Evolutionary conservation across 2,797 vertebrate genomes (phyloP).

Genomic region (Anabacerthia variegaticeps): DNA sequence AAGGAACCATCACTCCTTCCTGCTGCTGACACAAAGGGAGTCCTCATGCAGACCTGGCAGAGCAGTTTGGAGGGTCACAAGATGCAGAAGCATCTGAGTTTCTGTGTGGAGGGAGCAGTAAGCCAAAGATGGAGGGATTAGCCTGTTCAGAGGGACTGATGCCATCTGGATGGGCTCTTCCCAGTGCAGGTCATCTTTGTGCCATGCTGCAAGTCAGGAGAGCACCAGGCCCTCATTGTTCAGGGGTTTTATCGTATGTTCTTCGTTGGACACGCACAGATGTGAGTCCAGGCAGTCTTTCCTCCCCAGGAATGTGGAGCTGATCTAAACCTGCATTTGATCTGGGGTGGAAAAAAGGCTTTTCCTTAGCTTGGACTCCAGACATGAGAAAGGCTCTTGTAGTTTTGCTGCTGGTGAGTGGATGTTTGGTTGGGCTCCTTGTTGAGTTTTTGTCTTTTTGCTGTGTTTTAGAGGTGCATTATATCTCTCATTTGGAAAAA

Average conservation of each 20-base stretch:
- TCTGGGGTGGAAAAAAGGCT: neutral
- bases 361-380: neutral
- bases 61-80: accelerated
- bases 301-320: neutral
- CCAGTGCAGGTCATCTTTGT: neutral
- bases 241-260: neutral
- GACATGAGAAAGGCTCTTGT: neutral
- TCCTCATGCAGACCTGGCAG: neutral
- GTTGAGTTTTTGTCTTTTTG: neutral
- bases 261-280: neutral
- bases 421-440: neutral
- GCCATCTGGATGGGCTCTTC: neutral
- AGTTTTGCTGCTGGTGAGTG: neutral
- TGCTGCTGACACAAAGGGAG: neutral
- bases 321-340: neutral
- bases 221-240: neutral
- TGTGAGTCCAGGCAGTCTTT: neutral
- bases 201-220: neutral
- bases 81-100: neutral
- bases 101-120: neutral
- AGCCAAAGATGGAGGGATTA: neutral
- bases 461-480: neutral
- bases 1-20: neutral
- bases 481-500: neutral
- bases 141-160: neutral